A percentile compares a stretch with the other conserved stretches of the same genome.
Conservation (phyloP, 2,113 vertebrate species). For the Pedetes capensis region DNA sequence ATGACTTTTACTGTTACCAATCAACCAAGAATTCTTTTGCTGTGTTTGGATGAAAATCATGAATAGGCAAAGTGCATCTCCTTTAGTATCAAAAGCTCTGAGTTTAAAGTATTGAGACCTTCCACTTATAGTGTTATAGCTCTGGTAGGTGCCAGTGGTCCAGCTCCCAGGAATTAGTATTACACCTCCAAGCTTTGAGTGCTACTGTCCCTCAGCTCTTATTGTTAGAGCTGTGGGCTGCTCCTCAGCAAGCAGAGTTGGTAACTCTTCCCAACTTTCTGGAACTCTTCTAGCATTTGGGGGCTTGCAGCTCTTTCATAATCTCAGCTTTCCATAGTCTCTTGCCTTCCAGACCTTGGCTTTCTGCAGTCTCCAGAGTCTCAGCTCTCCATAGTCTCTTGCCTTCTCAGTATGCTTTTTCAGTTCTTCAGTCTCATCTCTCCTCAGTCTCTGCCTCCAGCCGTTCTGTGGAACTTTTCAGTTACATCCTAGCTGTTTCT, state of each 20-base stretch:
- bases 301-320: background rate
- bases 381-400: background rate
- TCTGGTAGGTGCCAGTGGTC: no score
- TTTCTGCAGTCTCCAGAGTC: background rate
- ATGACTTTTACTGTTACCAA: background rate
- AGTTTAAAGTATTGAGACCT: no score
- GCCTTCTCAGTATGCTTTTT: background rate
- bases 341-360: no score
- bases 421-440: no score
- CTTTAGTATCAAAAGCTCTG: background rate
- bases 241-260: background rate
- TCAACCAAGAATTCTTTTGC: background rate
- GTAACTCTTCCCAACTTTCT: background rate
- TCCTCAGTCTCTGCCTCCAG: background rate
- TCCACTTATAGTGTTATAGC: background rate
- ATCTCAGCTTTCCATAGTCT: background rate
- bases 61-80: background rate
- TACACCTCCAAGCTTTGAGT: background rate
- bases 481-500: background rate
- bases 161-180: no score
- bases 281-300: background rate
- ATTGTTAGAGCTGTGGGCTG: background rate
- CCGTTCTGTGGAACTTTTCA: background rate
- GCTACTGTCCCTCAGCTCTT: no score
- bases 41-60: background rate